Evolutionary conservation across 64 coral and sea anemone species (phyloP).

Genomic region (Montipora efflorescens): DNA sequence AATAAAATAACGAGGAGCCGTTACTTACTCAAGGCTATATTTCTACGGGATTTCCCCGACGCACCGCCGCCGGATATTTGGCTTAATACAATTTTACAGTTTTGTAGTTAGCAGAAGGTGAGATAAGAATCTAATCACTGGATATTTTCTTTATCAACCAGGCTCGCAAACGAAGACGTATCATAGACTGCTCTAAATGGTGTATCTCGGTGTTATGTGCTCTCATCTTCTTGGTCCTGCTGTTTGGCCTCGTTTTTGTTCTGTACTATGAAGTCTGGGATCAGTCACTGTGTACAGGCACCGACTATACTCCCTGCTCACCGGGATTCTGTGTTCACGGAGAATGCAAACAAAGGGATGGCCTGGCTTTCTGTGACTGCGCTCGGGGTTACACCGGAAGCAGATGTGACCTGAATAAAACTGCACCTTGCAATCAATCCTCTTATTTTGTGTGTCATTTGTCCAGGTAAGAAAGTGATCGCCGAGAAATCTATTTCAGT

Average conservation of each 20-base stretch:
- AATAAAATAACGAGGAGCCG: background rate
- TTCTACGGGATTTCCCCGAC: background rate
- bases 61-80: background rate
- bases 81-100: background rate
- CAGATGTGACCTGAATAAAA: constrained; percentile 38
- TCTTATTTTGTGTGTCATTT: constrained; percentile 43
- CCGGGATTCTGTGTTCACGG: constrained; percentile 28
- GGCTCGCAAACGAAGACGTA: constrained; percentile 8
- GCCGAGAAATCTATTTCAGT: background rate
- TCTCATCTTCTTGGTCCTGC: constrained; percentile 4
- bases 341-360: constrained; percentile 21
- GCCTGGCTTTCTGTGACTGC: constrained; percentile 40
- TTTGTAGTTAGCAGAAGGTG: background rate
- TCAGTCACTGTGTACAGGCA: constrained; percentile 39
- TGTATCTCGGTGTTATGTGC: constrained; percentile 36
- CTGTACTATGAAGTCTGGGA: constrained; percentile 54
- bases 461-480: constrained; percentile 48
- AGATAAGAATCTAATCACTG: background rate
- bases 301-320: constrained; percentile 45
- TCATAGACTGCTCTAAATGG: constrained; percentile 51
- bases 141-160: constrained; percentile 18
- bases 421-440: constrained; percentile 39
- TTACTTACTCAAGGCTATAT: background rate
- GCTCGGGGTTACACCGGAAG: constrained; percentile 27
- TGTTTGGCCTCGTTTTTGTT: constrained; percentile 44